Conservation (phyloP, 2,888 invertebrate genomes). For the Pollenia angustigena region DNA sequence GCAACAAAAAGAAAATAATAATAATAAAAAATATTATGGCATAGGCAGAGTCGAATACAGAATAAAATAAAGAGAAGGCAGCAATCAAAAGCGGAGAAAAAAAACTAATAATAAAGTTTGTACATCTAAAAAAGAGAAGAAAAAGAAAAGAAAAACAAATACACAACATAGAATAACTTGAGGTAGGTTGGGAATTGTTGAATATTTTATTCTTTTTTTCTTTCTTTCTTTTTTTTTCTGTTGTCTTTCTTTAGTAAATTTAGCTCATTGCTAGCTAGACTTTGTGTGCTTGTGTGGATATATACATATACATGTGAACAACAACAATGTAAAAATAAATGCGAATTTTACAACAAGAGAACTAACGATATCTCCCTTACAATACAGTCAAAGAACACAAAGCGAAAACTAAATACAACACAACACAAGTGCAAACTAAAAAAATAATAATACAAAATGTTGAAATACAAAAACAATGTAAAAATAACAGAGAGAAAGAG, state of each 20-base stretch:
- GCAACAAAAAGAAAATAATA: constrained; percentile 11
- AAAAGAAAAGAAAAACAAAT: constrained; percentile 10
- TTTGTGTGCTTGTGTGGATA: neutral
- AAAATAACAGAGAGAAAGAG: constrained; percentile 29
- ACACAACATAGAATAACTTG: constrained; percentile 81
- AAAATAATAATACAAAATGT: constrained; percentile 12
- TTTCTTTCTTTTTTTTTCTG: constrained; percentile 27
- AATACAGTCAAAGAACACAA: constrained; percentile 25
- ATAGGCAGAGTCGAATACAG: constrained; percentile 42
- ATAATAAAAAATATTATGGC: constrained; percentile 41
- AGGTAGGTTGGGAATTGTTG: constrained; percentile 82
- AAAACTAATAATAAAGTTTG: constrained; percentile 65
- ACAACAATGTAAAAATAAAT: constrained; percentile 14
- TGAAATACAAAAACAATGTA: constrained; percentile 46
- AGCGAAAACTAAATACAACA: constrained; percentile 13
- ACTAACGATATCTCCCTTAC: constrained; percentile 42
- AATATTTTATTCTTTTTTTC: constrained; percentile 28
- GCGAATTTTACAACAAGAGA: constrained; percentile 71
- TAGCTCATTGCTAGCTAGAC: constrained; percentile 61
- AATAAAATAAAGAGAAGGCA: constrained; percentile 37
- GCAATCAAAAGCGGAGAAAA: constrained; percentile 33
- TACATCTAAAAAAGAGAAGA: constrained; percentile 19
- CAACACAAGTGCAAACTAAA: constrained; percentile 5
- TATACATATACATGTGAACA: constrained; percentile 18
- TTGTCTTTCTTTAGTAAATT: constrained; percentile 57